Evolutionary conservation across 2,797 vertebrate species (phyloP), one percentile per base, ranked within the genome.

Genomic region (Melanotaenia pygmaea): DNA sequence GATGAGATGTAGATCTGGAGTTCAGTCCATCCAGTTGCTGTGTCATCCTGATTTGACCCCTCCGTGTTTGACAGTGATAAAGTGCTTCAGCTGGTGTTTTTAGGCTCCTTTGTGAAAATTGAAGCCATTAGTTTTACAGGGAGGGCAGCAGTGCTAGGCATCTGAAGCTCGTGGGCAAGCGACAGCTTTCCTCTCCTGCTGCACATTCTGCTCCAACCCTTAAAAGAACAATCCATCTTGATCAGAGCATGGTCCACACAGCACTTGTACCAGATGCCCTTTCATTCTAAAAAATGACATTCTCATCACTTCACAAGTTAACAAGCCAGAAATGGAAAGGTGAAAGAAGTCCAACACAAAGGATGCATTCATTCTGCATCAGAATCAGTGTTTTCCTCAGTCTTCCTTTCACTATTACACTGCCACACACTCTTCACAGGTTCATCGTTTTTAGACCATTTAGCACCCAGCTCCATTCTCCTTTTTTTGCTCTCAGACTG

Each of bases 71-170:
- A 86, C 91, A 90, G 78, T 90, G 93, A 94, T 92, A 70, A 89
- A 92, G 85, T 63, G 70, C 75, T 64, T 76, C 56, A 30, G 64
- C 70, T 62, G 43, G 47, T 57, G 53, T 58, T 67, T 77, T 83
- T 74, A 76, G 83, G 73, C 84, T 86, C 77, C 62, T 64, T 62
- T 2, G 65, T 93, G 90, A 94, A 93, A 94, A 91, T 94, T 92
- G 81, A 93, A 89, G 84, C 83, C 81, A 89, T 93, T 92, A 92
- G 83, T 67, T 40, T 58, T 16, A 28, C 63, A 69, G 79, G 64
- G 68, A 75, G 72, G 54, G 40, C 60, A 45, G 76, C 13, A 59
- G 59, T 9, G 40, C 51, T 22, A 64, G 78, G 72, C 71, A 64
- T 77, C 64, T 45, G 57, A 86, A 72, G 77, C 82, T 79, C 6